phyloP scores from a whole-genome alignment of 1,140 invertebrate genomes.

The Temnothorax longispinosus region DNA sequence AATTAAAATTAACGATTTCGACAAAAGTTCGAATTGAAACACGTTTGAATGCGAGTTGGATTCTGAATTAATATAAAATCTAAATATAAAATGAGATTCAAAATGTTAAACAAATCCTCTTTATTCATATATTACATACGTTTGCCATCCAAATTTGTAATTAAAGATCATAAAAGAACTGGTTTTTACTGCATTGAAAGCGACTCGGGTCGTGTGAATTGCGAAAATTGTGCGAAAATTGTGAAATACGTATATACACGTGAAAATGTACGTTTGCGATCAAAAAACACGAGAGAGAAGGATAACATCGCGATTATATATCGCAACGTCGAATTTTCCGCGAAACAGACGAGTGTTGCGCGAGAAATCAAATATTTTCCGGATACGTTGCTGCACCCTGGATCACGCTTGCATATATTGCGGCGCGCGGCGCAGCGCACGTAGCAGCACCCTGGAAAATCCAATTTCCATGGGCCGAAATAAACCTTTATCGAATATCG shows the following conservation, averaged over 20 bases:
- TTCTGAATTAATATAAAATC: background rate
- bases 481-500: constrained; percentile 57
- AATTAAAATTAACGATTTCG: constrained; percentile 37
- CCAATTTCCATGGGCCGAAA: constrained; percentile 56
- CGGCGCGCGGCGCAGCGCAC: constrained; percentile 13
- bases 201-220: background rate
- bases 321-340: constrained; percentile 24
- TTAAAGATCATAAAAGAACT: background rate
- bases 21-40: background rate
- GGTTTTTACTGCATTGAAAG: background rate
- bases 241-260: background rate
- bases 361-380: constrained; percentile 60
- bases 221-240: background rate
- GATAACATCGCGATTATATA: background rate
- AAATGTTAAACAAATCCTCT: background rate
- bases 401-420: constrained; percentile 36
- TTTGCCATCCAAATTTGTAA: background rate
- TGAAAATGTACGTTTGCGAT: background rate
- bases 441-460: constrained; percentile 46
- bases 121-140: background rate
- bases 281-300: background rate
- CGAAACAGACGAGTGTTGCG: constrained; percentile 30
- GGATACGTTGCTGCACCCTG: constrained; percentile 22
- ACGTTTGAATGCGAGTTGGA: background rate
- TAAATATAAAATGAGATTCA: background rate